Base-by-base conservation (phyloP, 1,140 invertebrate genomes). In the Brachionus asplanchnoidis region DNA sequence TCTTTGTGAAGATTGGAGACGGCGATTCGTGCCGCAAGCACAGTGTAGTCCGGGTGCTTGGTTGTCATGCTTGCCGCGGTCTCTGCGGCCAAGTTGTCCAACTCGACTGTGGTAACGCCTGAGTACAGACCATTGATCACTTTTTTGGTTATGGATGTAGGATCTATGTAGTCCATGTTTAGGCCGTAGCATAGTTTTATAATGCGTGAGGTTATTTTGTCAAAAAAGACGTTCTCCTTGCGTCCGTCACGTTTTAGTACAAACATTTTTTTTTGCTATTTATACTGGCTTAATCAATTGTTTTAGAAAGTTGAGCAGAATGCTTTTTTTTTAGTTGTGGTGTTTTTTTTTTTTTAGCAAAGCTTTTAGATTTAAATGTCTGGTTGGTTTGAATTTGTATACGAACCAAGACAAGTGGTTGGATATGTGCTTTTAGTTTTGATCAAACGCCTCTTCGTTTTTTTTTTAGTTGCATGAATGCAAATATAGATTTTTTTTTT, bases 1-100 rank as follows among this genome's bases (percentile, higher is more conserved):
- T 99, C 95, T 88, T 99, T 99, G 87, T 99, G 97, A 56, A 99
- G 91, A 91, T 99, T 99, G 6, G 96, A 97, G 3, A 99, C 93
- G 66, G 95, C 97, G 88, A 99, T 95, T 86, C 97, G 92, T 23
- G 96, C 97, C 84, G 97, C 97, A 60, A 99, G 91, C 85, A 95
- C 92, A 7, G 96, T 96, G 92, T 98, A 99, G 91, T 99, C 97
- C 0, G 96, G 95, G 91, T 99, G 97, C 87, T 95, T 93, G 6
- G 95, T 97, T 0, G 96, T 97, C 94, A 98, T 95, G 23, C 94
- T 95, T 17, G 96, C 97, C 53, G 95, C 95, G 85, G 94, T 98
- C 91, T 99, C 97, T 1, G 97, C 97, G 79, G 97, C 96, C 84
- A 99, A 91, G 90, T 98, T 98, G 90, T 99, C 97, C 86, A 99